Conservation (phyloP, 92 coral and sea anemone species). For the Bergia puertoricense region DNA sequence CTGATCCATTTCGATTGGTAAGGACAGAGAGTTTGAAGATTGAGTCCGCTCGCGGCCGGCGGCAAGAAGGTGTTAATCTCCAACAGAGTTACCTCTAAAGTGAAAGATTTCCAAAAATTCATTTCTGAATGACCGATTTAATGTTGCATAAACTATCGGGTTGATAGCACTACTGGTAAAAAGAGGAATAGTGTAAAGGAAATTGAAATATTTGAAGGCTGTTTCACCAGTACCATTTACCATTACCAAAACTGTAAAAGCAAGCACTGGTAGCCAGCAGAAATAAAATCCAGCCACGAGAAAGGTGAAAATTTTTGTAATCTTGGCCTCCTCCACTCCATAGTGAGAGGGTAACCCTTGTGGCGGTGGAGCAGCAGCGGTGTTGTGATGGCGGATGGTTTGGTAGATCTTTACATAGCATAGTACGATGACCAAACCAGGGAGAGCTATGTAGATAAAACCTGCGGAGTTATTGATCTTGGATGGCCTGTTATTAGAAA, state of each 20-base stretch:
- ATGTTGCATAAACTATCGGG: conserved; percentile 7
- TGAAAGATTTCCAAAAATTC: conserved; percentile 20
- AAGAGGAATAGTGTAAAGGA: conserved; percentile 17
- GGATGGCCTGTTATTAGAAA: neutral
- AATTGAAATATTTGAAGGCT: conserved; percentile 12
- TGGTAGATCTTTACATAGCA: no score
- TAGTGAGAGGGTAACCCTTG: neutral
- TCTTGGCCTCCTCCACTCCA: neutral
- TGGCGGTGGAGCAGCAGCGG: no score
- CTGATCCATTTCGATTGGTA: no score
- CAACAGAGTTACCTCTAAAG: neutral
- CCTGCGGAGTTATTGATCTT: no score
- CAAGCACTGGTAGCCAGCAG: conserved; percentile 6
- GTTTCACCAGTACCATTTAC: neutral
- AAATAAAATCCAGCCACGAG: conserved; percentile 14
- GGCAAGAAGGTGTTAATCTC: no score
- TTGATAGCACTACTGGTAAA: conserved; percentile 16
- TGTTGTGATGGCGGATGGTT: no score
- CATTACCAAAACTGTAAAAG: neutral
- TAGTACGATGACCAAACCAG: no score
- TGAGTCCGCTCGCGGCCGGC: no score
- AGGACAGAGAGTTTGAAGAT: no score
- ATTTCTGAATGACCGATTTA: conserved; percentile 10
- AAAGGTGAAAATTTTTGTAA: neutral
- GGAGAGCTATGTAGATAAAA: no score